Conservation (phyloP, 2,888 invertebrate species). For the Celastrina argiolus region DNA sequence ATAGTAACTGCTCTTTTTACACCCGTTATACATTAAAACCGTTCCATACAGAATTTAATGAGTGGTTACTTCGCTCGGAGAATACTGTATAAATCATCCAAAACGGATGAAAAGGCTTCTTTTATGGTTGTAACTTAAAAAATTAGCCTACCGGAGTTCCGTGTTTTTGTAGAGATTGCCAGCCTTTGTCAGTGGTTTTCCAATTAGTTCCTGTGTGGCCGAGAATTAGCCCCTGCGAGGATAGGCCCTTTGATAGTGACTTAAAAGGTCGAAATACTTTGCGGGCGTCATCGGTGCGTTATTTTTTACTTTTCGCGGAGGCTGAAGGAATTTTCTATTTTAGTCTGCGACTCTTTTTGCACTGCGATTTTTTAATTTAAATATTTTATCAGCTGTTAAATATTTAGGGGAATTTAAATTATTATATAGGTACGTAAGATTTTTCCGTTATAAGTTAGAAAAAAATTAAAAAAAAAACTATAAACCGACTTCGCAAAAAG, state of each 20-base stretch:
- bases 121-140: not conserved
- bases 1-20: no score
- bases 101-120: not conserved
- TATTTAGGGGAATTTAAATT: no score
- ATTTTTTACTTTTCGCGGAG: not conserved
- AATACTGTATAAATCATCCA: no score
- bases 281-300: conserved; percentile 8
- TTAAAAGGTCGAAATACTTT: conserved; percentile 25
- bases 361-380: not conserved
- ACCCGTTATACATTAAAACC: no score
- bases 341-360: not conserved
- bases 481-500: no score
- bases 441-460: no score
- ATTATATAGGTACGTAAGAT: no score
- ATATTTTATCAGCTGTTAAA: no score
- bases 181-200: conserved; percentile 30
- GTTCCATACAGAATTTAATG: no score
- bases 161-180: conserved; percentile 15
- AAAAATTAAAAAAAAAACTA: no score
- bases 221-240: conserved; percentile 33
- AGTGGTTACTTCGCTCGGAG: no score
- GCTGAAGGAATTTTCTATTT: not conserved
- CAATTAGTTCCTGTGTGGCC: conserved; percentile 34
- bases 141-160: not conserved
- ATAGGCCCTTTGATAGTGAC: conserved; percentile 24